phyloP scores from a whole-genome alignment of 2,888 invertebrate genomes.

The Sphaerophoria taeniata region DNA sequence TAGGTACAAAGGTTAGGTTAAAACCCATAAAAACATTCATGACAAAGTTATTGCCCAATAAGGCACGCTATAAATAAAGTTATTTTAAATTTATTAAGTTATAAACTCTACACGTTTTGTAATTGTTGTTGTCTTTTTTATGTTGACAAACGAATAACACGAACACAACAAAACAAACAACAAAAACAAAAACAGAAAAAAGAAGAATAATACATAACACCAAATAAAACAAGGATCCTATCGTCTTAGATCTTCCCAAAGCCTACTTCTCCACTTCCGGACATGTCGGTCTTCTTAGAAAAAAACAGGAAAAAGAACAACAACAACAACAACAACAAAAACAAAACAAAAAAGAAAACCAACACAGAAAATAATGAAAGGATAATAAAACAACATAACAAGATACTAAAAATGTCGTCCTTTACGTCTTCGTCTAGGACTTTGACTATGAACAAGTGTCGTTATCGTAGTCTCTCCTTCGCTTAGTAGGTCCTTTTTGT shows the following conservation, averaged over 20 bases:
- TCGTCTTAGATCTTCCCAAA: conserved; percentile 33
- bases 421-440: conserved; percentile 9
- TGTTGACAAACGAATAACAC: too few relatives aligned
- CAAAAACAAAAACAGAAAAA: conserved; percentile 12
- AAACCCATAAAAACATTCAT: conserved; percentile 68
- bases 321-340: neutral
- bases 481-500: conserved; percentile 17
- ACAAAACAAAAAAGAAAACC: conserved; percentile 2
- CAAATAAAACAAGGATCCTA: conserved; percentile 27
- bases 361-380: conserved; percentile 30
- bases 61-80: conserved; percentile 73
- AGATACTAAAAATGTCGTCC: conserved; percentile 70
- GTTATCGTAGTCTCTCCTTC: neutral
- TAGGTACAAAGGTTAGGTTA: conserved; percentile 45
- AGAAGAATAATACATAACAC: neutral
- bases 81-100: conserved; percentile 74
- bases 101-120: conserved; percentile 63
- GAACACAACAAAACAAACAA: too few relatives aligned
- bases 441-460: too few relatives aligned
- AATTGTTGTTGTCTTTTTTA: neutral
- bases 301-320: too few relatives aligned
- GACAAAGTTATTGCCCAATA: conserved; percentile 71
- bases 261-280: neutral
- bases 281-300: neutral
- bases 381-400: conserved; percentile 70